Conservation (phyloP, 2,888 invertebrate species). For the Luperina testacea region DNA sequence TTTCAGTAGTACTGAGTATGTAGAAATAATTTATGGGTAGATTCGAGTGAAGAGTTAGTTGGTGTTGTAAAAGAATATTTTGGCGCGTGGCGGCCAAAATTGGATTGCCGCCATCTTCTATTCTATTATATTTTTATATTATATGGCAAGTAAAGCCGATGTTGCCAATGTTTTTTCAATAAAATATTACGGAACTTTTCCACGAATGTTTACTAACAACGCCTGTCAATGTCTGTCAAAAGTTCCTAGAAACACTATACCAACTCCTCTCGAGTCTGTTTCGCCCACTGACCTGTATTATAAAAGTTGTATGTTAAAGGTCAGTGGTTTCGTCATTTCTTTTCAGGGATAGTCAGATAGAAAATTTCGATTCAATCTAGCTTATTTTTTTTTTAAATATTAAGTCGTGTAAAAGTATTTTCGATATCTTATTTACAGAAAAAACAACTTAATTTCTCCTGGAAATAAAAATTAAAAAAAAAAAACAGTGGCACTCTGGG, state of each 20-base stretch:
- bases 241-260: too few species aligned
- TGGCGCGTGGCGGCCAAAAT: not conserved
- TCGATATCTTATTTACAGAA: too few species aligned
- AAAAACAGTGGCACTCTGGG: too few species aligned
- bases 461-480: not conserved
- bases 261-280: too few species aligned
- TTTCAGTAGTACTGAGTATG: not conserved
- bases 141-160: too few species aligned
- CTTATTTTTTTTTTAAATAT: too few species aligned
- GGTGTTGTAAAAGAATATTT: not conserved
- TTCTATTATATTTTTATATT: too few species aligned
- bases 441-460: not conserved
- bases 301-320: too few species aligned
- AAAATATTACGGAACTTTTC: not conserved
- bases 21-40: not conserved
- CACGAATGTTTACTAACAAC: not conserved
- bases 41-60: not conserved
- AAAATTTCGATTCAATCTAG: not conserved
- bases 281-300: too few species aligned
- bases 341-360: too few species aligned
- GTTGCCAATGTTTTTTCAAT: not conserved
- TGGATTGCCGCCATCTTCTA: not conserved
- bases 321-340: too few species aligned
- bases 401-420: too few species aligned
- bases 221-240: not conserved